Conservation (phyloP, 2,888 invertebrate genomes). For the Geophilus truncorum region DNA sequence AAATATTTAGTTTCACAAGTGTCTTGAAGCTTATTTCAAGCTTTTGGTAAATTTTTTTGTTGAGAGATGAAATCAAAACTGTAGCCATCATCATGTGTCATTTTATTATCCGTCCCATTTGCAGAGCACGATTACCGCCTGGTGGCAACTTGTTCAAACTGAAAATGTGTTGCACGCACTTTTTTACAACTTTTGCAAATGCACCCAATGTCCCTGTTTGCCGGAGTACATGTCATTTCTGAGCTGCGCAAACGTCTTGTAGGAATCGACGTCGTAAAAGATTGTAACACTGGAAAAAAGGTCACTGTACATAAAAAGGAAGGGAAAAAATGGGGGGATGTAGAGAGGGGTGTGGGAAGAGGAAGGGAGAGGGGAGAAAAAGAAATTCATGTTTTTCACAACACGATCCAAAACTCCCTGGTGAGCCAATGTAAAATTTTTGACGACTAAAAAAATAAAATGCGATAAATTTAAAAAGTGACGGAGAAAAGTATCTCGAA, state of each 20-base stretch:
- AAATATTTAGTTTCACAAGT: too few species aligned
- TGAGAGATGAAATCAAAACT: not conserved
- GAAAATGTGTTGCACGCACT: not conserved
- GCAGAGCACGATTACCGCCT: conserved; percentile 1
- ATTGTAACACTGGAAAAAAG: not conserved
- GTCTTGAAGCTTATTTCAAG: too few species aligned
- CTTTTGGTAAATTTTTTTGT: not conserved
- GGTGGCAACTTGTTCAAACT: not conserved
- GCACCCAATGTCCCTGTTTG: not conserved
- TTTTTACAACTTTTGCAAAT: conserved; percentile 14
- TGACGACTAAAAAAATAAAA: not conserved
- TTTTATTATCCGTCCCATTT: not conserved
- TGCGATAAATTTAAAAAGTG: not conserved
- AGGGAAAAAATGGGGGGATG: not conserved
- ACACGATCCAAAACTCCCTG: not conserved
- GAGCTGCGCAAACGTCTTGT: conserved; percentile 9
- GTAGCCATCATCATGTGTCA: not conserved
- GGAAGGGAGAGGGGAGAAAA: not conserved
- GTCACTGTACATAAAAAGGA: not conserved
- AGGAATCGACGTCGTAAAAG: not conserved
- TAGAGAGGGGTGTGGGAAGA: too few species aligned
- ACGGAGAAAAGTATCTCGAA: too few species aligned
- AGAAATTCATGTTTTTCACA: not conserved
- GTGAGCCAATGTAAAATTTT: not conserved
- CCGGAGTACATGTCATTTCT: not conserved